A percentile compares a stretch with the other conserved stretches of the same genome.
phyloP scores from a whole-genome alignment of 2,888 invertebrate species.

The Agrotis clavis region DNA sequence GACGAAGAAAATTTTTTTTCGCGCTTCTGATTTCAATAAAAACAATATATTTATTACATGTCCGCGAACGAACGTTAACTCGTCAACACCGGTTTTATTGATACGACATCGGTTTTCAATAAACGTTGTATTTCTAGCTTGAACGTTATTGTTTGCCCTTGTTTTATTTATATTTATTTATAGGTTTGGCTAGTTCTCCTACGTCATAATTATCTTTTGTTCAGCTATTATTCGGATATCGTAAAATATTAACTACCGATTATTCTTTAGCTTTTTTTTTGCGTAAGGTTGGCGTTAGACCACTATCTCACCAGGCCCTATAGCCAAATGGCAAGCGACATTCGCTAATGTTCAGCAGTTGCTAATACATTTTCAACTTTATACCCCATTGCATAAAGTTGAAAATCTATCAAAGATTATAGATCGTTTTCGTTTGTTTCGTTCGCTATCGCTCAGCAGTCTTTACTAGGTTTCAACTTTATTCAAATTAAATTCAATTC shows the following conservation, averaged over 20 bases:
- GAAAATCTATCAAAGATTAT: too few species aligned
- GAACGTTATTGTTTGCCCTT: conserved; percentile 51
- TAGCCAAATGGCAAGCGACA: too few species aligned
- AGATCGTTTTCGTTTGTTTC: too few species aligned
- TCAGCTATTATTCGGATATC: conserved; percentile 34
- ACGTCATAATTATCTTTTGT: conserved; percentile 58
- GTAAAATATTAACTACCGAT: conserved; percentile 48
- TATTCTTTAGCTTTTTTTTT: conserved; percentile 24
- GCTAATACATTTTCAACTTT: too few species aligned
- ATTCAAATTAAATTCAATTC: too few species aligned
- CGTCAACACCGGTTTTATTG: conserved; percentile 71
- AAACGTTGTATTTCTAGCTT: conserved; percentile 73
- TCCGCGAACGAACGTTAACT: conserved; percentile 58
- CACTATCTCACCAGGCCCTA: too few species aligned
- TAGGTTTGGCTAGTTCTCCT: conserved; percentile 49
- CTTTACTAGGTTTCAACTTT: too few species aligned
- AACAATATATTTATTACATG: conserved; percentile 64
- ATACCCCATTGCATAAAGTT: too few species aligned
- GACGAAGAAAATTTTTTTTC: too few species aligned
- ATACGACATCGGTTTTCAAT: conserved; percentile 77
- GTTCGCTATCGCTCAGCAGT: too few species aligned
- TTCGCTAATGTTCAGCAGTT: too few species aligned
- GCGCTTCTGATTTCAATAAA: conserved; percentile 63
- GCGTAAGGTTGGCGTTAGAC: too few species aligned
- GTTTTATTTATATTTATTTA: conserved; percentile 55